Conservation (phyloP, 2,113 vertebrate genomes). For the Cyanistes caeruleus region DNA sequence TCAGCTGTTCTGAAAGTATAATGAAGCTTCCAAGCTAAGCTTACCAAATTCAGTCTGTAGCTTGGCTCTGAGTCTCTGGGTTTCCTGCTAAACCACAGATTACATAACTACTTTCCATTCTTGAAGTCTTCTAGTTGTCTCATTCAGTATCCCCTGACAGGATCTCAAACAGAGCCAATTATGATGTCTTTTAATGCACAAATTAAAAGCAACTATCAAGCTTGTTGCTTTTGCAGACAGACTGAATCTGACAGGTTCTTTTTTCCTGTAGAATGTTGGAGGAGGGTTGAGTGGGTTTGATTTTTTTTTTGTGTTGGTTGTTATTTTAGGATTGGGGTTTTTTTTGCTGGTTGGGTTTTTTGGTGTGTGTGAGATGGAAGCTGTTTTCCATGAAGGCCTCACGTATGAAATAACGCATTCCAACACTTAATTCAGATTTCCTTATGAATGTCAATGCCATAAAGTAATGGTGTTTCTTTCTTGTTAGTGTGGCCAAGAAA, state of each 20-base stretch:
- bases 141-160: background rate
- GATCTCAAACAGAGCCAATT: background rate
- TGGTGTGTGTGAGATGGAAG: background rate
- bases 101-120: background rate
- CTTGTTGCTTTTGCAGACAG: background rate
- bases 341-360: background rate
- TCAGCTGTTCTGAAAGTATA: background rate
- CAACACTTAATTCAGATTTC: background rate
- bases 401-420: background rate
- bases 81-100: background rate
- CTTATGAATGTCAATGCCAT: background rate
- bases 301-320: background rate
- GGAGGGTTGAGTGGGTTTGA: background rate
- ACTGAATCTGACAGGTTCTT: background rate
- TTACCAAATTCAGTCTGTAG: background rate
- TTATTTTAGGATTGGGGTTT: background rate
- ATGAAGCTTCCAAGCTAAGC: background rate
- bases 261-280: background rate
- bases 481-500: constrained; percentile 81
- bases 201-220: background rate
- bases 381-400: background rate
- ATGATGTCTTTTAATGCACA: background rate
- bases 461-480: background rate
- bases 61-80: background rate
- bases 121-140: background rate